Evolutionary conservation across 2,113 vertebrate genomes (phyloP).

Genomic region (Chaenocephalus aceratus): DNA sequence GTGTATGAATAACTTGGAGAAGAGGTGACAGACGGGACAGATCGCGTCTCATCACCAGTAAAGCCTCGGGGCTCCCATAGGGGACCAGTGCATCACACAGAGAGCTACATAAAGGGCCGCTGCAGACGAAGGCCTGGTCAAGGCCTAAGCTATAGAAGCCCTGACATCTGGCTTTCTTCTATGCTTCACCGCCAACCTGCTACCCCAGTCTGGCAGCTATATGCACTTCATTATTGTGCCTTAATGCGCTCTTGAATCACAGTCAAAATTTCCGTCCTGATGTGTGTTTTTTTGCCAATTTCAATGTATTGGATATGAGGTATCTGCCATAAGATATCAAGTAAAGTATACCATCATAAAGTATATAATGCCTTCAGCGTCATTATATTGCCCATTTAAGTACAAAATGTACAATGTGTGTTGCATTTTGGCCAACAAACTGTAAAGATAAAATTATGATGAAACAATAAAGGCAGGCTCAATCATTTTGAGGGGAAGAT

Average conservation of each 20-base stretch:
- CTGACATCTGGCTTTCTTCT: conserved; percentile 86
- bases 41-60: conserved; percentile 86
- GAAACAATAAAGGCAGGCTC: conserved; percentile 84
- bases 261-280: conserved; percentile 77
- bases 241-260: conserved; percentile 83
- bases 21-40: conserved; percentile 86
- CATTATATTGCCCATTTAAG: conserved; percentile 64
- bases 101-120: conserved; percentile 81
- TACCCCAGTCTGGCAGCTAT: conserved; percentile 83
- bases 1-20: conserved; percentile 81
- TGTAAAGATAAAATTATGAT: conserved; percentile 81
- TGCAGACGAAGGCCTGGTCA: conserved; percentile 84
- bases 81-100: conserved; percentile 80
- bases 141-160: conserved; percentile 86
- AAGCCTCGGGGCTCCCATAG: conserved; percentile 82
- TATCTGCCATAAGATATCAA: conserved; percentile 52
- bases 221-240: conserved; percentile 83
- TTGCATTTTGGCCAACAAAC: conserved; percentile 76
- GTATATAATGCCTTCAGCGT: conserved; percentile 47
- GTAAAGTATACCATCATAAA: conserved; percentile 38
- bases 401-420: conserved; percentile 78
- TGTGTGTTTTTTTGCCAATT: conserved; percentile 79
- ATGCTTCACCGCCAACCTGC: conserved; percentile 82
- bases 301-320: conserved; percentile 54
- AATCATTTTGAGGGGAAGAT: conserved; percentile 80